A percentile compares a stretch with the other conserved stretches of the same genome.
phyloP scores from a whole-genome alignment of 2,113 vertebrate genomes.

The Lathamus discolor region DNA sequence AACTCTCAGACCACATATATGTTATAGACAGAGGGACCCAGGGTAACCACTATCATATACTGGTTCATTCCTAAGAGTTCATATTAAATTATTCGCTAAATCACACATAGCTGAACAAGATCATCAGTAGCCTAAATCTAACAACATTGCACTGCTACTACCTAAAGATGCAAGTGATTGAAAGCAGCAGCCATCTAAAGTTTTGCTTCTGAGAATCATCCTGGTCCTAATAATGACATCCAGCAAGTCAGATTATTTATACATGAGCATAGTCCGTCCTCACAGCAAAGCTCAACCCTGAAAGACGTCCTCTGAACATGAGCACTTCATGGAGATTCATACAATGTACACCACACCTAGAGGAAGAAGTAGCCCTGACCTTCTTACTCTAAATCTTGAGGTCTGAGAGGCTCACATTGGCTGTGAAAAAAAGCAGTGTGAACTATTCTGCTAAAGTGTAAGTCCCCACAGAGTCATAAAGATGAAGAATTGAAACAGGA shows the following conservation, averaged over 20 bases:
- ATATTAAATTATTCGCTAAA: neutral
- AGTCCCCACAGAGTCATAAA: accelerated
- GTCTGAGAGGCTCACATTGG: neutral
- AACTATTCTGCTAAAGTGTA: neutral
- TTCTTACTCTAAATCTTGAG: neutral
- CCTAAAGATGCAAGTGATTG: neutral
- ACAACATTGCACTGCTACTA: neutral
- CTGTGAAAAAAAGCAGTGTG: neutral
- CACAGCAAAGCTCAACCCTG: neutral
- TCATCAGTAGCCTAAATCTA: neutral
- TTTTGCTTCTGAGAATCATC: neutral
- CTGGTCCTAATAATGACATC: neutral
- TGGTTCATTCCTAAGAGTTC: neutral
- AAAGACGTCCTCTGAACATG: neutral
- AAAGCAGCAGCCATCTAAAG: neutral
- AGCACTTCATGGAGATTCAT: neutral
- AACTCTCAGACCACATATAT: neutral
- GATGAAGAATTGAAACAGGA: neutral
- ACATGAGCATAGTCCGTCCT: neutral
- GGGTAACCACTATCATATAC: neutral
- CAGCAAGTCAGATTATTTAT: neutral
- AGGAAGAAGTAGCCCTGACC: neutral
- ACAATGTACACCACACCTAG: neutral
- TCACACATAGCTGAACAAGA: neutral
- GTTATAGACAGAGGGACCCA: neutral